Evolutionary conservation across 2,797 vertebrate genomes (phyloP), one percentile per base, ranked within the genome.

Genomic region (Paedocypris micromegethes): DNA sequence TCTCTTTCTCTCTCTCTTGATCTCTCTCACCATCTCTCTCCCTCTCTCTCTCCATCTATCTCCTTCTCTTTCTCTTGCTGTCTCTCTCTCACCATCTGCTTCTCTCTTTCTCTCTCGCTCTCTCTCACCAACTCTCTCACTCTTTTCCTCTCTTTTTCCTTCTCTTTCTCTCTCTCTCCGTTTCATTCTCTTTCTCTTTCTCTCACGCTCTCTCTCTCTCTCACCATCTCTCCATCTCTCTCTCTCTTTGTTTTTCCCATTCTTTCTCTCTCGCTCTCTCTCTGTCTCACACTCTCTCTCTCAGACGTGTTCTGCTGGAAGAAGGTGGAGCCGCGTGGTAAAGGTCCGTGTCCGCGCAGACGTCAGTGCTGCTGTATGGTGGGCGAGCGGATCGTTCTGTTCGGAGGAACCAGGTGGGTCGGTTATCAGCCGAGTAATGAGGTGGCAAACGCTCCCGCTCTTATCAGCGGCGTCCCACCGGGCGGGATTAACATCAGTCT

Each of bases 321-420:
- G 77, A 97, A 95, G 83, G 88, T 99, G 40, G 95, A 98, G 37
- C 94, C 95, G 0, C 94, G 92, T 78, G 95, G 96, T 2, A 99
- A 98, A 79, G 95, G 94, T 2, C 97, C 97, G 0, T 99, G 97
- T 84, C 92, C 95, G 2, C 89, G 97, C 40, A 89, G 97, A 72
- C 90, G 96, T 39, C 97, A 99, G 83, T 99, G 97, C 85, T 98
- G 96, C 80, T 98, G 96, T 83, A 95, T 98, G 85, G 94, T 98
- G 53, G 96, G 94, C 68, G 95, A 98, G 84, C 94, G 93, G 77
- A 98, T 98, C 74, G 92, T 99, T 75, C 93, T 98, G 59, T 98
- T 99, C 73, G 95, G 97, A 78, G 97, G 97, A 79, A 98, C 97
- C 81, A 99, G 97, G 97, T 99, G 73, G 64, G 44, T 9, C 4